These are phyloP conservation scores for Oxyruncus cristatus DNA, from an alignment of 2,113 vertebrate genomes.

Conservation along the genomic window DNA sequence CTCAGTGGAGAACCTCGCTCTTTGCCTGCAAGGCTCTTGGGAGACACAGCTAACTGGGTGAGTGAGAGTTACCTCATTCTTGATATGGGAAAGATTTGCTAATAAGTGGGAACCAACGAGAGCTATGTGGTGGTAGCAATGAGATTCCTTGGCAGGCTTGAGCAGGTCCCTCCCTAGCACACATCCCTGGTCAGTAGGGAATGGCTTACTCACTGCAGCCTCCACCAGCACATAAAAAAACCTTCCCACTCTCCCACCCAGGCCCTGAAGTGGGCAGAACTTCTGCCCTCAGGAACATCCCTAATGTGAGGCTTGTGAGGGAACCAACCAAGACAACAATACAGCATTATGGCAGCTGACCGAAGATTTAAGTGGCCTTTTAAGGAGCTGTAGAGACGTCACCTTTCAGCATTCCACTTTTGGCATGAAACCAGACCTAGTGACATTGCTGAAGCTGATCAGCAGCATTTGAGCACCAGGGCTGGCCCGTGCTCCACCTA, in stretches of 20 bases:
- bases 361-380: background rate
- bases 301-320: background rate
- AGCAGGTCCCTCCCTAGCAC: background rate
- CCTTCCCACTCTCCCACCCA: rapidly evolving
- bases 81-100: slow-evolving; percentile 16
- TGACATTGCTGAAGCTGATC: background rate
- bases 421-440: background rate
- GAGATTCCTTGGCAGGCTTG: background rate
- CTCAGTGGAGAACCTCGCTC: background rate
- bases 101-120: background rate
- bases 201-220: background rate
- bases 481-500: background rate
- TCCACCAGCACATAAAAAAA: background rate
- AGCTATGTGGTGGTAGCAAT: background rate
- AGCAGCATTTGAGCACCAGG: background rate
- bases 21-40: slow-evolving; percentile 31
- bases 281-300: background rate
- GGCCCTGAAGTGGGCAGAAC: background rate
- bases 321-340: background rate
- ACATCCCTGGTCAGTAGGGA: background rate
- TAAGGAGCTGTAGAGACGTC: background rate
- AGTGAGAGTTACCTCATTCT: slow-evolving; percentile 30
- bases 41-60: slow-evolving; percentile 12
- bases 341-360: background rate
- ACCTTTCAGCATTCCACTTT: background rate